These are phyloP conservation scores for Eulemur coronatus DNA, from an alignment of 2,797 vertebrate genomes.

Conservation along the genomic window DNA sequence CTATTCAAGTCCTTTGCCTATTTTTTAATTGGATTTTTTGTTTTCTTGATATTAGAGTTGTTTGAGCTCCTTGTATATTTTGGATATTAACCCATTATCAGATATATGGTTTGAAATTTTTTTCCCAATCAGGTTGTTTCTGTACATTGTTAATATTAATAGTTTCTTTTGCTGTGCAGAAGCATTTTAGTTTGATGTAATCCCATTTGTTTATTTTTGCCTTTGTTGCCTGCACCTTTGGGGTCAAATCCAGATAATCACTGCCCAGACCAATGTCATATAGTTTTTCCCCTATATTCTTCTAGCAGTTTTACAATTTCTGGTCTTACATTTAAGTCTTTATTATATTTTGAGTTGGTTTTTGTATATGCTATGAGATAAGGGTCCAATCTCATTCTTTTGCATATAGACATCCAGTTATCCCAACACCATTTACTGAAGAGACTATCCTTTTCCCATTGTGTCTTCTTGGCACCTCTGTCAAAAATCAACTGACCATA, in stretches of 20 bases:
- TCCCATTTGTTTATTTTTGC: too few relatives aligned
- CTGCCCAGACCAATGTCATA: too few relatives aligned
- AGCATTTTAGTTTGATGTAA: too few relatives aligned
- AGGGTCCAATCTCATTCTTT: not conserved
- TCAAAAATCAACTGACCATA: not conserved
- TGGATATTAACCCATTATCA: not conserved
- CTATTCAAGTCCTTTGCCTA: not conserved
- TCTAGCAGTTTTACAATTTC: not conserved
- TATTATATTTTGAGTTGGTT: not conserved
- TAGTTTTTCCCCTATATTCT: too few relatives aligned
- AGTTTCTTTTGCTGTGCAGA: too few relatives aligned
- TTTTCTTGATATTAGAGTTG: not conserved
- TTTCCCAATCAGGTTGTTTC: not conserved
- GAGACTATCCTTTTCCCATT: not conserved
- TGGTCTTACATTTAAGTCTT: not conserved
- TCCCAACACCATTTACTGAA: not conserved
- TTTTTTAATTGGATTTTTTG: not conserved
- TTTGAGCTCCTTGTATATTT: not conserved
- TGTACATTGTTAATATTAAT: too few relatives aligned
- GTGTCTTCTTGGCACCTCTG: not conserved
- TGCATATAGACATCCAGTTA: not conserved
- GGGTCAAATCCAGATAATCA: too few relatives aligned
- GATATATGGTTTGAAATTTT: not conserved
- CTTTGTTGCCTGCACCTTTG: too few relatives aligned
- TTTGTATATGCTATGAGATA: not conserved